Base-by-base conservation (phyloP, 1,140 invertebrate genomes). In the Tetraneura akinire region DNA sequence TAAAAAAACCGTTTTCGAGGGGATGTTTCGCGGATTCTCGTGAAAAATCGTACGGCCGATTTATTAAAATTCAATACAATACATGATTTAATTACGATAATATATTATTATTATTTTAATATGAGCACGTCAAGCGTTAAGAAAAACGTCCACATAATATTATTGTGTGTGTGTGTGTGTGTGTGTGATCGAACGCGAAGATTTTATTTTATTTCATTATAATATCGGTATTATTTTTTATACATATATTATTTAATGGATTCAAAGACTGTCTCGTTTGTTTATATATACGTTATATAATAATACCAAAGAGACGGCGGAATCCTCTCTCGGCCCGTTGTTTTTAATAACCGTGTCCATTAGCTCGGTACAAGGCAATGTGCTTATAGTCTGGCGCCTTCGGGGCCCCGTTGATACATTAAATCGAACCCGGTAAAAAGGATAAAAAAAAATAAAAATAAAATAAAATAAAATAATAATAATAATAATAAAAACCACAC, bases 361-460 rank as follows among this genome's bases (percentile, higher is more conserved):
- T 78, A 78, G 74, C 55, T 62, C 74, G 37, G 55, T 78, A 78
- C 74, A 78, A 62, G 74, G 55, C 74, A 78, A 78, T 62, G 74
- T 78, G 74, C 74, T 78, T 62, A 78, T 60, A 78, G 74, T 78
- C 74, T 78, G 74, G 74, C 74, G 74, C 74, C 74, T 78, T 32
- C 53, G 55, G 55, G 53, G 23, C 74, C 37, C 37, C 42, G 74
- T 14, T 78, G 55, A 78, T 78, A 78, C 74, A 78, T 78, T 78
- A 78, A 78, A 78, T 78, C 74, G 51, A 78, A 62, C 37, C 51
- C 21, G 74, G 74, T 78, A 60, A 45, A 60, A 62, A 32, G 71
- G 74, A 62, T 37, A 37, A 37, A 37, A 37, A 37, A 37, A 37
- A 37, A 37, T 4, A 37, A n/a, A n/a, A n/a, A n/a, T n/a, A n/a